Evolutionary conservation across 2,888 invertebrate species (phyloP).

Genomic region (Selenia dentaria): DNA sequence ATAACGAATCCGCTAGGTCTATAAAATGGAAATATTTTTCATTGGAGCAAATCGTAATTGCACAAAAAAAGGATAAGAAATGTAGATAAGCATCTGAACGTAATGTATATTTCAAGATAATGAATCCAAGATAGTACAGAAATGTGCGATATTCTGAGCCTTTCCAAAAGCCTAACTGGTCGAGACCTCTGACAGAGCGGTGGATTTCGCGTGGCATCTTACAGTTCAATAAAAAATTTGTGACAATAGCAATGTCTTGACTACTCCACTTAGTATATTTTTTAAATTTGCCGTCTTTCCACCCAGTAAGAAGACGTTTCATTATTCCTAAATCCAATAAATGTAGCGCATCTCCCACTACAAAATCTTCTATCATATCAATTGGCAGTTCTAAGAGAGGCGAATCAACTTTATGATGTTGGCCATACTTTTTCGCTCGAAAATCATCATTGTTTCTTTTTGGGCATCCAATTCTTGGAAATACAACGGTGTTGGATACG

Average conservation of each 20-base stretch:
- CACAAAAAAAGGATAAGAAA: background rate
- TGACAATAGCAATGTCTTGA: background rate
- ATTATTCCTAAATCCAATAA: constrained; percentile 36
- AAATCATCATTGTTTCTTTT: constrained; percentile 22
- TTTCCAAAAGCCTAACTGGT: constrained; percentile 2
- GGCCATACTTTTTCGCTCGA: constrained; percentile 29
- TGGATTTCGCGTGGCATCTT: constrained; percentile 10
- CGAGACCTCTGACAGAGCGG: background rate
- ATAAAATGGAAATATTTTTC: background rate
- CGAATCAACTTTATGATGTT: constrained; percentile 33
- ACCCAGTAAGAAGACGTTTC: constrained; percentile 23
- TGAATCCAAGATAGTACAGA: constrained; percentile 6
- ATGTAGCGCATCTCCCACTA: constrained; percentile 35
- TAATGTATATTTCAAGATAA: constrained; percentile 4
- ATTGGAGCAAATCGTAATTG: constrained; percentile 12
- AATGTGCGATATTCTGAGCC: constrained; percentile 10
- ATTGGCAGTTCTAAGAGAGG: constrained; percentile 30
- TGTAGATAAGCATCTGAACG: background rate
- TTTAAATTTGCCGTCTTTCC: constrained; percentile 7
- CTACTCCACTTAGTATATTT: constrained; percentile 7
- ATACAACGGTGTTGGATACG: constrained; percentile 11
- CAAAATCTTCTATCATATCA: constrained; percentile 37
- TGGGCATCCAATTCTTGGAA: background rate
- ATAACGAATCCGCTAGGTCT: background rate
- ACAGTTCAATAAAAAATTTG: background rate